Base-by-base conservation (phyloP, 2,888 invertebrate species). In the Tetragonisca angustula region DNA sequence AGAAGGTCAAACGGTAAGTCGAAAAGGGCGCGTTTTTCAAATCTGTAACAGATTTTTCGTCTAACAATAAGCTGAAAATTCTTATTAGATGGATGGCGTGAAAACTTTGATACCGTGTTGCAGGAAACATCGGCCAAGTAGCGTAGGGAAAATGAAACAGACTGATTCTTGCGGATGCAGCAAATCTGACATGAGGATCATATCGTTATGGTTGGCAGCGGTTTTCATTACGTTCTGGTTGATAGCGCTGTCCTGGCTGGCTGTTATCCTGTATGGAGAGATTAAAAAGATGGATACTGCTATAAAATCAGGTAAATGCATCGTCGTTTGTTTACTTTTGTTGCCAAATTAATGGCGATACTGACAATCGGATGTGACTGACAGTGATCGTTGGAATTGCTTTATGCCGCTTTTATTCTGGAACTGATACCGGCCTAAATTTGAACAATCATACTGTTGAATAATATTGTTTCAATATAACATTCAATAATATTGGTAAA, bases 1-100 rank as follows among this genome's bases (percentile, higher is more conserved):
- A 95, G 92, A 96, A 95, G 93, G 94, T 96, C 50, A 95, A 95
- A 81, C 95, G 96, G 96, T 96, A 91, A 75, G 65, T n/a, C 21
- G 5, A 49, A 13, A n/a, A 64, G 1, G 9, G 36, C 67, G 56
- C 24, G 36, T 15, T 72, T 67, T 19, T 73, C 52, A 11, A 69
- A 27, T 6, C 15, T 11, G 3, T 21, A 13, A 11, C 11, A 3
- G 27, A 52, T 2, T 4, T 15, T 24, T 49, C 1, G 11, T 49
- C 19, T n/a, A 9, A 5, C 27, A 27, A 27, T 27, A 27, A 1
- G 2, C 21, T 19, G 2, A 43, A 43, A 52, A 21, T 54, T 15
- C 27, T 6, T n/a, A 13, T 19, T 9, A 4, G 43, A 13, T n/a
- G 9, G 27, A 43, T 68, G 11, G 32, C 9, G 6, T 5, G 11